These are phyloP conservation scores for Standfussiana lucernea DNA, from an alignment of 2,888 invertebrate genomes.

Conservation along the genomic window DNA sequence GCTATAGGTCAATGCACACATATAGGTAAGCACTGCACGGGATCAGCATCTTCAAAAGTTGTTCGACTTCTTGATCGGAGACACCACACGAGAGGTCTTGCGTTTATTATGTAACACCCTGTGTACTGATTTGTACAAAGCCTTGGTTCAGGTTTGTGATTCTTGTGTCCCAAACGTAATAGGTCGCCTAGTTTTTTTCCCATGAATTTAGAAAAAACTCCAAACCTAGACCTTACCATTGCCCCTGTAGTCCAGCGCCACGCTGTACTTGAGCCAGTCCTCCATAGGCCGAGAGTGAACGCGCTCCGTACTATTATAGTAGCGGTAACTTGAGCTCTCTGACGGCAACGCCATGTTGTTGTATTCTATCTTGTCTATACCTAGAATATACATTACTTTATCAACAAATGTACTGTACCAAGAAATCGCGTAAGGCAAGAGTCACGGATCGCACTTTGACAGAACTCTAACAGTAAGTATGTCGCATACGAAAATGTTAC, in stretches of 20 bases:
- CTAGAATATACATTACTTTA: conserved; percentile 73
- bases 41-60: neutral
- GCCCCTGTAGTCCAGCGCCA: conserved; percentile 87
- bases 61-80: no score
- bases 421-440: neutral
- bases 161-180: neutral
- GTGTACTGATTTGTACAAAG: no score
- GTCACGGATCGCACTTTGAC: neutral
- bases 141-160: no score
- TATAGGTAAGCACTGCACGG: neutral
- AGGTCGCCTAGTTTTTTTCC: neutral
- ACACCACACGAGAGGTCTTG: no score
- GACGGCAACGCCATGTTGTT: conserved; percentile 88
- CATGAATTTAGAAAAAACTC: neutral
- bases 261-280: conserved; percentile 92
- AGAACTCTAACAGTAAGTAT: neutral
- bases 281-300: conserved; percentile 91
- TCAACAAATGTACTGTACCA: conserved; percentile 2
- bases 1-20: neutral
- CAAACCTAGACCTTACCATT: conserved; percentile 73
- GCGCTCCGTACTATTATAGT: conserved; percentile 90
- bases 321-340: conserved; percentile 89
- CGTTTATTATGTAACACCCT: no score
- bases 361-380: conserved; percentile 90
- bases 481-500: neutral